Percentiles rank a stretch among this genome's conserved stretches.
These are phyloP conservation scores for Eptatretus burgeri DNA, from an alignment of 2,113 vertebrate species.

Conservation along the genomic window DNA sequence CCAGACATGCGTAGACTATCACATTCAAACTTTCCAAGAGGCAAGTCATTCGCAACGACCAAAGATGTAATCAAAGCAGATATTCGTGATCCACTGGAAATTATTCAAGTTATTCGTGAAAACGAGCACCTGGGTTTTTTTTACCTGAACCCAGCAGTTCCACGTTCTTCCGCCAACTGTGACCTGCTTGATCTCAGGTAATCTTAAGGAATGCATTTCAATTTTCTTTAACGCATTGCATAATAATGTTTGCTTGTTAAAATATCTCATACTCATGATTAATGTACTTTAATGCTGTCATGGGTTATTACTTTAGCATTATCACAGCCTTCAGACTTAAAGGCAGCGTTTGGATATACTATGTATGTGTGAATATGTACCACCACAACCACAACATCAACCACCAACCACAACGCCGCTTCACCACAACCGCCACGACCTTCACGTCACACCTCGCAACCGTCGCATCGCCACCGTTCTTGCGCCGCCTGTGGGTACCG, in stretches of 20 bases:
- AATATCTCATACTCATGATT: not conserved
- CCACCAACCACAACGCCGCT: no score
- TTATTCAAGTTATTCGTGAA: constrained; percentile 19
- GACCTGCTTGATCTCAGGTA: constrained; percentile 25
- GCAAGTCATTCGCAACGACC: constrained; percentile 10
- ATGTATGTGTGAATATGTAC: no score
- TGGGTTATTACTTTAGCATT: no score
- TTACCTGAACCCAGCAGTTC: constrained; percentile 21
- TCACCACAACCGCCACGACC: no score
- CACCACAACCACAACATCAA: no score
- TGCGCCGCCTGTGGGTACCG: no score
- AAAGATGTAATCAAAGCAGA: constrained; percentile 25
- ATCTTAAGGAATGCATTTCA: constrained; percentile 11
- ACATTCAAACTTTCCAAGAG: constrained; percentile 7
- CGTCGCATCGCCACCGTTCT: no score
- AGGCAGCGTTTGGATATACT: no score
- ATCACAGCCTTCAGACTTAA: not conserved
- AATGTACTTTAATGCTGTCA: constrained; percentile 3
- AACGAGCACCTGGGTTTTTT: constrained; percentile 30
- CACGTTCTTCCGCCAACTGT: constrained; percentile 22
- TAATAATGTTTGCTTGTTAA: not conserved
- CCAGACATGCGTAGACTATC: constrained; percentile 11
- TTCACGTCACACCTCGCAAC: no score
- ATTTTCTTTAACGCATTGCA: constrained; percentile 1
- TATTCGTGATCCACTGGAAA: constrained; percentile 19